phyloP scores from a whole-genome alignment of 2,797 vertebrate species.

The Moxostoma hubbsi region DNA sequence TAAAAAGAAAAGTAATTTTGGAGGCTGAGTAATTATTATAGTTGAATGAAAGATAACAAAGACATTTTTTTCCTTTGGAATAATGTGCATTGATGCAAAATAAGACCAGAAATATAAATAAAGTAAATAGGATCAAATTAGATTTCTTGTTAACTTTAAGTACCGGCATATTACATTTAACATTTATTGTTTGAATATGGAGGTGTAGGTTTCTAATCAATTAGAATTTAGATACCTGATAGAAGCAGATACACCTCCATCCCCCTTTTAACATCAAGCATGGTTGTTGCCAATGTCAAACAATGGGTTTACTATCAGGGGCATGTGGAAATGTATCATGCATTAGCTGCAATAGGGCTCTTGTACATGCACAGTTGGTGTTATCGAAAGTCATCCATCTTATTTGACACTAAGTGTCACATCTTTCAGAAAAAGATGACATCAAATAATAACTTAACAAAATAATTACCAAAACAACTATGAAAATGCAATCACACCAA shows the following conservation, averaged over 20 bases:
- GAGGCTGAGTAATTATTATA: no score
- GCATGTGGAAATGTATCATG: background rate
- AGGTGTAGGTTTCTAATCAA: background rate
- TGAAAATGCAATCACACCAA: background rate
- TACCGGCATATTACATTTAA: background rate
- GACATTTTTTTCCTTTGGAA: no score
- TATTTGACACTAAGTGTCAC: no score
- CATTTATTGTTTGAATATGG: background rate
- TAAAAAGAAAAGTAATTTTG: no score
- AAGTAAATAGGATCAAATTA: no score
- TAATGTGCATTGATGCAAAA: no score
- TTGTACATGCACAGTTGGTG: background rate
- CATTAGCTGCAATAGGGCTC: background rate
- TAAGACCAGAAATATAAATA: no score
- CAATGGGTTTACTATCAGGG: background rate
- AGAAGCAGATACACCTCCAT: background rate
- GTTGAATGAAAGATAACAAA: no score
- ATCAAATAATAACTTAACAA: background rate
- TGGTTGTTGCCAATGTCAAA: background rate
- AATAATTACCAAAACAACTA: background rate
- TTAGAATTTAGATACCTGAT: background rate
- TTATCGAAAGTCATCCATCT: constrained; percentile 1
- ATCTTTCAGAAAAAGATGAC: background rate
- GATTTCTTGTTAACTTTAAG: no score
- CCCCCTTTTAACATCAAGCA: background rate